phyloP scores from a whole-genome alignment of 2,113 vertebrate species.

The Gasterosteus nipponicus region DNA sequence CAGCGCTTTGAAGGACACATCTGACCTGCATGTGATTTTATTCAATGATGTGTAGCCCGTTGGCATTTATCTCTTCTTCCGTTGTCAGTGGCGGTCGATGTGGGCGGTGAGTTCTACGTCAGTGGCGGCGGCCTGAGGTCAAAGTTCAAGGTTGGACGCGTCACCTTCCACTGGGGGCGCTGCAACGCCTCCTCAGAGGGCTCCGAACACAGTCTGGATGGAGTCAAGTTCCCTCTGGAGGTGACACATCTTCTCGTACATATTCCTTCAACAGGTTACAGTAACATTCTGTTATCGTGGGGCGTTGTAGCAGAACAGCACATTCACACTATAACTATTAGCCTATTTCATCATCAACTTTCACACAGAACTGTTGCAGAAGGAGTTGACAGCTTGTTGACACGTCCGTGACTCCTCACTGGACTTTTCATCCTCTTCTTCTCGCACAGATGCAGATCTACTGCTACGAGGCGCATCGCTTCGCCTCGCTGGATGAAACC shows the following conservation, averaged over 20 bases:
- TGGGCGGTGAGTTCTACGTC: slow-evolving; percentile 90
- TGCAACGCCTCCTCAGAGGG: slow-evolving; percentile 93
- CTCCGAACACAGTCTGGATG: slow-evolving; percentile 94
- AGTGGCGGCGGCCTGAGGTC: slow-evolving; percentile 89
- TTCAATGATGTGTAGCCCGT: background rate
- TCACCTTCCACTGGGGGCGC: slow-evolving; percentile 97
- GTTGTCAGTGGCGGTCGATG: slow-evolving; percentile 88
- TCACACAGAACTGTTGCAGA: no score
- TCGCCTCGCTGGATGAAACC: slow-evolving; percentile 87
- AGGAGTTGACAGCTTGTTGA: no score
- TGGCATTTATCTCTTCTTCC: background rate
- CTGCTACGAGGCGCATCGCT: slow-evolving; percentile 87
- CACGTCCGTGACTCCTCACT: no score
- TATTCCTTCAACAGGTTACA: no score
- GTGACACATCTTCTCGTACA: slow-evolving; percentile 72
- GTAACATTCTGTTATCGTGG: no score
- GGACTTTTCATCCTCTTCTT: background rate
- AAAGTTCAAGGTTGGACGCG: slow-evolving; percentile 90
- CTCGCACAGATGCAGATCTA: slow-evolving; percentile 95
- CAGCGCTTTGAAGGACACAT: background rate
- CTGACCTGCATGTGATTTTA: no score
- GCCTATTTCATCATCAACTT: no score
- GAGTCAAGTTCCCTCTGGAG: slow-evolving; percentile 93
- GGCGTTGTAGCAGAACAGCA: no score
- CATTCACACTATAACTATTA: no score